Percentiles rank a stretch among this genome's conserved stretches.
Conservation (phyloP, 64 coral and sea anemone species). For the Actinia tenebrosa region DNA sequence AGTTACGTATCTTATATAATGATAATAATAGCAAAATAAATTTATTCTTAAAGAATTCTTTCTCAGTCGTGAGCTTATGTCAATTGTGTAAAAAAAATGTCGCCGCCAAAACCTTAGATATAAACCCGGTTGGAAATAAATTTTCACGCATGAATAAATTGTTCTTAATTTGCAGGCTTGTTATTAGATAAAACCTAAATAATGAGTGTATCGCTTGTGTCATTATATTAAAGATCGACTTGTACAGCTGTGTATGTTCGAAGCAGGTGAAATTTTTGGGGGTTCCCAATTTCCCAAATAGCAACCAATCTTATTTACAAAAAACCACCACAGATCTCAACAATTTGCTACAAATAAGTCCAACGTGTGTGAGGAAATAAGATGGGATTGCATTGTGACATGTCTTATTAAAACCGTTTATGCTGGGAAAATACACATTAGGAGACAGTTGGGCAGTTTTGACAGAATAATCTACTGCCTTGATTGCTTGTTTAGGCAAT, state of each 20-base stretch:
- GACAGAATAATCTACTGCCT: slow-evolving; percentile 61
- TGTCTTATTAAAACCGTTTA: slow-evolving; percentile 1
- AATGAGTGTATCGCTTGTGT: slow-evolving; percentile 47
- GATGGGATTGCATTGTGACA: neutral
- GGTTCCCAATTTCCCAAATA: slow-evolving; percentile 60
- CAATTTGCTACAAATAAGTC: neutral
- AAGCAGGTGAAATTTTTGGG: slow-evolving; percentile 43
- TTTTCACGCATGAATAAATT: slow-evolving; percentile 83
- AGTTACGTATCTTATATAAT: neutral
- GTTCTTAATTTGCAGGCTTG: slow-evolving; percentile 32
- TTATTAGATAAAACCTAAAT: slow-evolving; percentile 51
- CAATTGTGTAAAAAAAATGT: too few relatives aligned
- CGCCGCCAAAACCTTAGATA: neutral
- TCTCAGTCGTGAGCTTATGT: too few relatives aligned
- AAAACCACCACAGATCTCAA: neutral
- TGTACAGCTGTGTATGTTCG: slow-evolving; percentile 39
- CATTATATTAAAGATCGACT: slow-evolving; percentile 45
- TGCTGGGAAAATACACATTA: slow-evolving; percentile 69
- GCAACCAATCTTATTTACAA: slow-evolving; percentile 73
- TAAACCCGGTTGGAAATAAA: slow-evolving; percentile 3
- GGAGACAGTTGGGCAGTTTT: slow-evolving; percentile 62
- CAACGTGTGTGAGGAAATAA: neutral
- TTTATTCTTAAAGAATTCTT: neutral
- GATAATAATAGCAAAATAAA: neutral
- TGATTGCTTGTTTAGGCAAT: slow-evolving; percentile 70